Conservation (phyloP, 1,140 invertebrate species). For the Choristoneura fumiferana region DNA sequence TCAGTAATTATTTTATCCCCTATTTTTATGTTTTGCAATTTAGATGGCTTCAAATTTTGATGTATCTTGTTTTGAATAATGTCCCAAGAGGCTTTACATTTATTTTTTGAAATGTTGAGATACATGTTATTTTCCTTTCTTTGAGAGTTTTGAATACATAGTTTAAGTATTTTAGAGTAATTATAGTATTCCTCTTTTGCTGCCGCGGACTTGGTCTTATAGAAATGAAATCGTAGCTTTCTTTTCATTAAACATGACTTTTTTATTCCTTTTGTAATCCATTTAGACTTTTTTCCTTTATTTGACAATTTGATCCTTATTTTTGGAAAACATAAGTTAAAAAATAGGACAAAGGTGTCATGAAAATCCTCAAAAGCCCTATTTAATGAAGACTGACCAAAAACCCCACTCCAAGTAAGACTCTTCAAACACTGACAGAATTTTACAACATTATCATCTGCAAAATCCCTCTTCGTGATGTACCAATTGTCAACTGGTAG, state of each 20-base stretch:
- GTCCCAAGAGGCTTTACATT: not conserved
- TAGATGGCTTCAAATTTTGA: not conserved
- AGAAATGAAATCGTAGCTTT: constrained; percentile 14
- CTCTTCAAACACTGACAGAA: not conserved
- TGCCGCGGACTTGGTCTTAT: not conserved
- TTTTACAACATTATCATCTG: not conserved
- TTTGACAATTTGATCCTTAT: not conserved
- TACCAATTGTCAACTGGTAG: not conserved
- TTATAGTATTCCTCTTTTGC: constrained; percentile 4
- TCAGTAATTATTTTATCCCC: not conserved
- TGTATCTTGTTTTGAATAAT: not conserved
- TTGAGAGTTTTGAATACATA: not conserved
- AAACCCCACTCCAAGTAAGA: not conserved
- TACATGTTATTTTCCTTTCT: not conserved
- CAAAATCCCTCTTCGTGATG: not conserved
- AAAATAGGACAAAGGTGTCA: not conserved
- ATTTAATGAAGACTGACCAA: not conserved
- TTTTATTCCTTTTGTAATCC: constrained; percentile 15
- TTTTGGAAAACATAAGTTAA: not conserved
- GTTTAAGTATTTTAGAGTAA: constrained; percentile 26
- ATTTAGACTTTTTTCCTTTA: not conserved
- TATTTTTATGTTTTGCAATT: not conserved
- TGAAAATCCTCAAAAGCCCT: not conserved
- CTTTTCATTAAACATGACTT: constrained; percentile 1
- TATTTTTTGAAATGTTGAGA: not conserved